These are phyloP conservation scores for Xestia c-nigrum DNA, from an alignment of 2,888 invertebrate genomes.

Conservation along the genomic window DNA sequence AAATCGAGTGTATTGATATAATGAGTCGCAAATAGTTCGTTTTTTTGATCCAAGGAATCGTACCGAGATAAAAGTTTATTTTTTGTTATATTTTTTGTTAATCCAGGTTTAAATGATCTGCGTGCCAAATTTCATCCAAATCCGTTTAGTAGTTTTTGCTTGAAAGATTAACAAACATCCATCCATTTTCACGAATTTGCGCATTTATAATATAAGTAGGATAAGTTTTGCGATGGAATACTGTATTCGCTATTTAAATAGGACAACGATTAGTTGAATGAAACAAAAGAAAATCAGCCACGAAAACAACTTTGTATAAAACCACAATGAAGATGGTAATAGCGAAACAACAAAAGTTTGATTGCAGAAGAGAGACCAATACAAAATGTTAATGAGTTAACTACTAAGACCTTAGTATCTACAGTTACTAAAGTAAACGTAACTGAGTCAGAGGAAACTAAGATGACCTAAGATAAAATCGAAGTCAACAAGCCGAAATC, in stretches of 20 bases:
- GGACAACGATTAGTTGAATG: neutral
- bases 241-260: neutral
- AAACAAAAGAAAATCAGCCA: neutral
- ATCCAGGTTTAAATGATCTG: too few species aligned
- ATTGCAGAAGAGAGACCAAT: constrained; percentile 9
- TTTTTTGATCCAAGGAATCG: too few species aligned
- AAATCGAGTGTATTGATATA: neutral
- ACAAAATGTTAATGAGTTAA: constrained; percentile 24
- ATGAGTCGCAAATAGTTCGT: too few species aligned
- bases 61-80: too few species aligned
- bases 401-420: neutral
- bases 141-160: too few species aligned
- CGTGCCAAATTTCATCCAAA: too few species aligned
- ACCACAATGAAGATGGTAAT: neutral
- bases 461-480: constrained; percentile 48
- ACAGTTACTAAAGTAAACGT: neutral
- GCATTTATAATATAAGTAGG: too few species aligned
- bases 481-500: constrained; percentile 51
- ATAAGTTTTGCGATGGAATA: neutral
- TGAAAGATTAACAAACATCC: too few species aligned
- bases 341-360: constrained; percentile 1
- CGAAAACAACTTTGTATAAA: neutral
- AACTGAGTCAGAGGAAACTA: constrained; percentile 15
- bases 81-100: too few species aligned
- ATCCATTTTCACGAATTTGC: too few species aligned